phyloP scores from a whole-genome alignment of 2,113 vertebrate genomes.

The Pundamilia nyererei region DNA sequence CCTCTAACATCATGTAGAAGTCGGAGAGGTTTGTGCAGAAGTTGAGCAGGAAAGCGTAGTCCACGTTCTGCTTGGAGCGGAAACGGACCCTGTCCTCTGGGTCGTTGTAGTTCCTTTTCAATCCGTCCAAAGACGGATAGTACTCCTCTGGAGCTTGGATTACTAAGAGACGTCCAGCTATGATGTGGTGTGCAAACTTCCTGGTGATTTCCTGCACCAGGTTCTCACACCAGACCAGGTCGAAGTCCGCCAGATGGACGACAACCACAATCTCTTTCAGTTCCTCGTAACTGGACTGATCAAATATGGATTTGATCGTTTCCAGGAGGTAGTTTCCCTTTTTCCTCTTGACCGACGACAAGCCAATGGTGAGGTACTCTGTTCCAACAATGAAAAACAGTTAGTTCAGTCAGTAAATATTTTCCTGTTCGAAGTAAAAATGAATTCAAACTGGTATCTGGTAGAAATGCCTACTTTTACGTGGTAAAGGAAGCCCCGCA shows the following conservation, averaged over 20 bases:
- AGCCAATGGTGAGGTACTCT: slow-evolving; percentile 94
- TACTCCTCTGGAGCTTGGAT: slow-evolving; percentile 93
- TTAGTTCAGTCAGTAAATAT: background rate
- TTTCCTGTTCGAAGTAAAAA: background rate
- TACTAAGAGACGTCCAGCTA: slow-evolving; percentile 89
- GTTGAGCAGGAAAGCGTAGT: slow-evolving; percentile 85
- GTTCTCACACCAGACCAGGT: slow-evolving; percentile 84
- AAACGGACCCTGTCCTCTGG: slow-evolving; percentile 93
- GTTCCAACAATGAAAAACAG: slow-evolving; percentile 39
- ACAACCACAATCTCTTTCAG: slow-evolving; percentile 93
- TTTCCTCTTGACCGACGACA: slow-evolving; percentile 87
- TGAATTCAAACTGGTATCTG: background rate
- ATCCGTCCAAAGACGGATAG: slow-evolving; percentile 87
- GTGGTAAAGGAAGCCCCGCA: slow-evolving; percentile 85
- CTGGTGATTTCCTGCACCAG: slow-evolving; percentile 91
- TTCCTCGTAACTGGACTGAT: slow-evolving; percentile 96
- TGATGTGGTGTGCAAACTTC: slow-evolving; percentile 96
- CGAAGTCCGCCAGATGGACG: slow-evolving; percentile 92
- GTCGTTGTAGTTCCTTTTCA: slow-evolving; percentile 98
- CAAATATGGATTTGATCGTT: slow-evolving; percentile 96
- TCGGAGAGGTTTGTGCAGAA: slow-evolving; percentile 97
- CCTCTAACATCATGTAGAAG: slow-evolving; percentile 97
- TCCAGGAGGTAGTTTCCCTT: slow-evolving; percentile 94
- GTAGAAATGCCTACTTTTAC: slow-evolving; percentile 81
- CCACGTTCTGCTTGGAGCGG: slow-evolving; percentile 97